Conservation (phyloP, 1,140 invertebrate species). For the Arion vulgaris region DNA sequence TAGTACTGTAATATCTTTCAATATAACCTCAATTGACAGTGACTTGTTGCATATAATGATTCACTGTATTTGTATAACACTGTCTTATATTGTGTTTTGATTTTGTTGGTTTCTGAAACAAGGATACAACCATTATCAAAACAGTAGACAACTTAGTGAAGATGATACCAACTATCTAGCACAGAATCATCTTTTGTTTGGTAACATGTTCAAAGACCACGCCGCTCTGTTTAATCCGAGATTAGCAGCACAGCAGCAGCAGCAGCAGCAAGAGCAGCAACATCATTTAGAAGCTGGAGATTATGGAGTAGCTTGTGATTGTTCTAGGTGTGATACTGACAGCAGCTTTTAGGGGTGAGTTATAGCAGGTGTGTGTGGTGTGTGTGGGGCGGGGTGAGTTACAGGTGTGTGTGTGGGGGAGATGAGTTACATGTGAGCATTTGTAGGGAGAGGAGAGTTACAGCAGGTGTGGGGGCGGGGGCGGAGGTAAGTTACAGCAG, state of each 20-base stretch:
- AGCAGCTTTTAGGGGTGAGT: slow-evolving; percentile 8
- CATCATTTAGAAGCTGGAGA: not conserved
- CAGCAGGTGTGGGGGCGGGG: no score
- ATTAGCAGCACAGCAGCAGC: not conserved
- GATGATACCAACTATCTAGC: slow-evolving; percentile 16
- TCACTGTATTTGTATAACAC: no score
- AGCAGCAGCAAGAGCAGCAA: not conserved
- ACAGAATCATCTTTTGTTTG: not conserved
- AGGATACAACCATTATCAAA: slow-evolving; percentile 33
- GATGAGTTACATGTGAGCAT: no score
- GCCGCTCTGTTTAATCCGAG: slow-evolving; percentile 4
- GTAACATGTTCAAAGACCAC: slow-evolving; percentile 19
- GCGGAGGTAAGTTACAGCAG: no score
- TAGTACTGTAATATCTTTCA: no score
- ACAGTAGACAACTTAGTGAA: slow-evolving; percentile 21
- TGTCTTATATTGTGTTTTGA: no score
- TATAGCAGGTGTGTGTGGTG: no score
- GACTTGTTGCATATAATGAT: no score
- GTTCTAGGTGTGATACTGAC: slow-evolving; percentile 21
- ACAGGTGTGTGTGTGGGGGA: no score
- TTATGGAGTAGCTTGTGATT: not conserved
- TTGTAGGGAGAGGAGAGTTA: no score
- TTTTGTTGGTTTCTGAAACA: not conserved
- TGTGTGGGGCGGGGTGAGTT: no score
- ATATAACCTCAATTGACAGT: no score